Evolutionary conservation across 2,888 invertebrate species (phyloP).

Genomic region (Entomobrya multifasciata): DNA sequence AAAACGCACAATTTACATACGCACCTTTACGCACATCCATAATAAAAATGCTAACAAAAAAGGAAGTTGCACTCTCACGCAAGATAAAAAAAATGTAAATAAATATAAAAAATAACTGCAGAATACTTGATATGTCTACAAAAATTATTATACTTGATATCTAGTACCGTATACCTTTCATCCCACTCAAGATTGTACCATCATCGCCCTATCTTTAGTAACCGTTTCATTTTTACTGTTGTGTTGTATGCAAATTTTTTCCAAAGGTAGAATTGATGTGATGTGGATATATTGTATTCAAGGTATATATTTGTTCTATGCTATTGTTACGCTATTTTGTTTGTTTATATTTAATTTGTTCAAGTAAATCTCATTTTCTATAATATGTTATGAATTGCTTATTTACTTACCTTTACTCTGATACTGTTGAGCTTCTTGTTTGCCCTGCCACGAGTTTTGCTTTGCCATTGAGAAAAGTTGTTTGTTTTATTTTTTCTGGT

Average conservation of each 20-base stretch:
- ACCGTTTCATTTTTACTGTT: neutral
- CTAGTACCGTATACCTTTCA: constrained; percentile 12
- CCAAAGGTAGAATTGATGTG: constrained; percentile 30
- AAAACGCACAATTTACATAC: neutral
- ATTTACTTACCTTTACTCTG: constrained; percentile 34
- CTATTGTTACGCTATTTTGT: neutral
- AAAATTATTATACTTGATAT: no score
- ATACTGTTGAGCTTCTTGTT: constrained; percentile 60
- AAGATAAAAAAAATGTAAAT: constrained; percentile 49
- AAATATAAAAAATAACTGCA: no score
- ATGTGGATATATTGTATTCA: neutral
- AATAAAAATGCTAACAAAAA: constrained; percentile 24
- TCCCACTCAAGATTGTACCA: constrained; percentile 5
- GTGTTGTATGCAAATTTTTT: constrained; percentile 5
- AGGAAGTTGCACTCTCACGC: constrained; percentile 41
- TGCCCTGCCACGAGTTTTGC: constrained; percentile 74
- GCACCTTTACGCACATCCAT: neutral
- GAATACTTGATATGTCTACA: neutral
- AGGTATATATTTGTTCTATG: constrained; percentile 3
- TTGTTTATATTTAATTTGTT: neutral
- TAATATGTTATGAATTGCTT: no score
- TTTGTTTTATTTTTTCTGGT: constrained; percentile 7
- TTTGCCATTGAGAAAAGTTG: constrained; percentile 70
- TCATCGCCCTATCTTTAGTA: neutral
- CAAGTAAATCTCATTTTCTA: no score